Evolutionary conservation across 2,888 invertebrate species (phyloP).

Genomic region (Lochmaea capreae): DNA sequence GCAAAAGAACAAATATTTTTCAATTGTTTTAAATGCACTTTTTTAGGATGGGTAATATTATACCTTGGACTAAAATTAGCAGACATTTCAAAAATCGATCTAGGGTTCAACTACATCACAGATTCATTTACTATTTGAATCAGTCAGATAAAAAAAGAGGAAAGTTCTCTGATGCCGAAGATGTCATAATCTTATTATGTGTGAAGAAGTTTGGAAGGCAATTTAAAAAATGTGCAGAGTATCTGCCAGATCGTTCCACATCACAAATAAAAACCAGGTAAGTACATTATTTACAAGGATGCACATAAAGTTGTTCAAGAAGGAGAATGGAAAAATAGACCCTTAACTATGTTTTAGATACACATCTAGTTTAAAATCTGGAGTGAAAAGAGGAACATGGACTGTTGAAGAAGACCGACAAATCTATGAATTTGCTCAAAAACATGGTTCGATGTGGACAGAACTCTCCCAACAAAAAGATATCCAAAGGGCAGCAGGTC

Average conservation of each 20-base stretch:
- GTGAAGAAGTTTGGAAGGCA: conserved; percentile 72
- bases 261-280: conserved; percentile 69
- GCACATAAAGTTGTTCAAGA: conserved; percentile 41
- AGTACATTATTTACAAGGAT: no score
- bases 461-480: conserved; percentile 64
- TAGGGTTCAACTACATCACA: conserved; percentile 75
- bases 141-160: conserved; percentile 68
- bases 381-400: conserved; percentile 69
- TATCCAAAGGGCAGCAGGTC: conserved; percentile 70
- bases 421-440: conserved; percentile 67
- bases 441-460: conserved; percentile 64
- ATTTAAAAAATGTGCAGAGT: conserved; percentile 68
- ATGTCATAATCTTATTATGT: conserved; percentile 73
- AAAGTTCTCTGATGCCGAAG: conserved; percentile 76
- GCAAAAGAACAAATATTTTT: no score
- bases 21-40: not conserved
- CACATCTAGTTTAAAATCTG: conserved; percentile 35
- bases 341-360: conserved; percentile 32
- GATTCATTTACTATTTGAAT: conserved; percentile 66
- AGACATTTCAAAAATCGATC: conserved; percentile 73
- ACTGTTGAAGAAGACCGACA: conserved; percentile 71
- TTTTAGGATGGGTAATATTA: conserved; percentile 73
- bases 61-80: conserved; percentile 81
- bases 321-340: not conserved
- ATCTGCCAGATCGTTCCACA: conserved; percentile 73